Evolutionary conservation across 2,113 vertebrate species (phyloP), one percentile per base, ranked within the genome.

Genomic region (Aegypius monachus): DNA sequence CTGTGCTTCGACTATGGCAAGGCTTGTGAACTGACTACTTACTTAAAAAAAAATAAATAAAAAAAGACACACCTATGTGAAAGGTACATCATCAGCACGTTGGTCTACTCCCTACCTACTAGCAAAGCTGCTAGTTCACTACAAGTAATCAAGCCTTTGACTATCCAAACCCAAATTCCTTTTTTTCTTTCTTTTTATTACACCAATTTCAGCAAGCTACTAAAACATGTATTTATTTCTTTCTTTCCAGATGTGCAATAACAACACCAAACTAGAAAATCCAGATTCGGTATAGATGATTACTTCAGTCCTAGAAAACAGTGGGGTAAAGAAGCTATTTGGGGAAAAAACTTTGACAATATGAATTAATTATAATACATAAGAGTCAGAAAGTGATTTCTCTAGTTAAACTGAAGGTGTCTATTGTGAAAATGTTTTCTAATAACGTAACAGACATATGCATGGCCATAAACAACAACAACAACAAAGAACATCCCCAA

Each of bases 221-320:
- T n/a, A 72, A 63, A 83, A 19, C 11, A 32, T 4, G 6, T 6
- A 70, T 48, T 65, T 59, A 17, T 26, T 48, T 48, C 1, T 61
- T 70, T 68, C 2, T 73, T 80, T 81, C 34, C 27, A 58, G 0
- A 0, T 34, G 8, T 79, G 27, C 27, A 66, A 2, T 23, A 81
- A 71, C 13, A 82, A 26, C 36, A 43, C 63, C n/a, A 73, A 78
- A 74, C 1, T 6, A 90, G 12, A 16, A 93, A 93, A 81, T 43
- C 9, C 42, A 62, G 42, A 79, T n/a, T 71, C 3, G 2, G 25
- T 16, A 74, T 0, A 52, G 26, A 56, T 6, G 38, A 68, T 38
- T 72, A 88, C 7, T 45, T 59, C 34, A 70, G 20, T 56, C 34
- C 36, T 56, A 81, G 13, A 42, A 70, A 95, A 59, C 4, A 55